Evolutionary conservation across 2,888 invertebrate genomes (phyloP).

Genomic region (Cantharis rufa): DNA sequence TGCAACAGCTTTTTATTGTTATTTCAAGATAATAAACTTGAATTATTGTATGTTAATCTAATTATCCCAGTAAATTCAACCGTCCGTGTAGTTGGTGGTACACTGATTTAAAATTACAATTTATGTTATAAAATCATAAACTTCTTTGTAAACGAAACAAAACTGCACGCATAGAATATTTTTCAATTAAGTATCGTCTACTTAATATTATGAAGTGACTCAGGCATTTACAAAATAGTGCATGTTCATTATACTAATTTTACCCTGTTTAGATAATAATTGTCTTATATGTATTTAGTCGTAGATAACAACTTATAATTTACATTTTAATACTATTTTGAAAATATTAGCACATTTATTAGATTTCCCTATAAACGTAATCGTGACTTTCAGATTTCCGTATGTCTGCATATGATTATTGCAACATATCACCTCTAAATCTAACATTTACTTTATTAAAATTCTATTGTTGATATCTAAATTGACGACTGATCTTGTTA

Average conservation of each 20-base stretch:
- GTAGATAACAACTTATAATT: conserved; percentile 1
- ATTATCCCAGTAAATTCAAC: not conserved
- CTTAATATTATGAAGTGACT: not conserved
- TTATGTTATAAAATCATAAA: not conserved
- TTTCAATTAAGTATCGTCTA: not conserved
- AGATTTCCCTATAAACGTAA: not conserved
- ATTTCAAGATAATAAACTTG: not conserved
- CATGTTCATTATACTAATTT: not conserved
- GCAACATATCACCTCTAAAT: conserved; percentile 11
- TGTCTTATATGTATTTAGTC: not conserved
- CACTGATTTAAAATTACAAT: not conserved
- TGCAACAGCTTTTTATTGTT: not conserved
- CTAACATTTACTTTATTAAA: conserved; percentile 12
- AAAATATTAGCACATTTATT: not conserved
- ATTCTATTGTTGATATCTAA: conserved; percentile 11
- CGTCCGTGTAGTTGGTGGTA: not conserved
- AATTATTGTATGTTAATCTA: not conserved
- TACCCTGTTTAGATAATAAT: not conserved
- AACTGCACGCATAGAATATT: not conserved
- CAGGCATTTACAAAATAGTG: not conserved
- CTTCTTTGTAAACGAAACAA: not conserved
- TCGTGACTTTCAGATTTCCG: not conserved
- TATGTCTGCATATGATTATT: conserved; percentile 6
- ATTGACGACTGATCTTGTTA: conserved; percentile 19
- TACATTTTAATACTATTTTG: not conserved